Evolutionary conservation across 2,113 vertebrate genomes (phyloP).

Genomic region (Rhodinocichla rosea): DNA sequence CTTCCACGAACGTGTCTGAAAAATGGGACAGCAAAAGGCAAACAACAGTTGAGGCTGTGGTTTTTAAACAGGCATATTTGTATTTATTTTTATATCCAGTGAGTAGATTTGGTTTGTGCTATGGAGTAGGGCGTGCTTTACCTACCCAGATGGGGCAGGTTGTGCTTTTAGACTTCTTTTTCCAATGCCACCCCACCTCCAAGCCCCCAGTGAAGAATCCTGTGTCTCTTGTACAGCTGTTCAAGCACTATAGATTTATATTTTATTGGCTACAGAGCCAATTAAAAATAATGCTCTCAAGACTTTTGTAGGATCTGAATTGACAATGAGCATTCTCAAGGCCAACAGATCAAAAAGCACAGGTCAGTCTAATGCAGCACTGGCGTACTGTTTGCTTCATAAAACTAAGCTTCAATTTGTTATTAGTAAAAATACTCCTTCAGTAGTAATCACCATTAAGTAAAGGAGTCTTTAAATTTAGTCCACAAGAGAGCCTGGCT

Average conservation of each 20-base stretch:
- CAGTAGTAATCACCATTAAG: background rate
- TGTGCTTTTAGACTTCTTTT: background rate
- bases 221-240: background rate
- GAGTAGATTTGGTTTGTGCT: background rate
- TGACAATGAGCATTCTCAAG: background rate
- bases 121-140: fast-evolving
- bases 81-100: background rate
- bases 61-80: background rate
- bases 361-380: background rate
- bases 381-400: background rate
- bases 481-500: background rate
- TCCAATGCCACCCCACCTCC: background rate
- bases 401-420: background rate
- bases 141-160: background rate
- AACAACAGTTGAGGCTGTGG: background rate
- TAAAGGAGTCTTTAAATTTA: background rate
- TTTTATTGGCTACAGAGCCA: background rate
- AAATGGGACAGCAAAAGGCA: background rate
- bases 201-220: background rate
- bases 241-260: background rate
- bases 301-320: background rate
- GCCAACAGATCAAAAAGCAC: background rate
- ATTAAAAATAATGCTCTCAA: background rate
- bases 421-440: background rate
- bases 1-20: background rate